A percentile compares a stretch with the other conserved stretches of the same genome.
Evolutionary conservation across 1,140 invertebrate genomes (phyloP).

Genomic region (Scaptomyza montana): DNA sequence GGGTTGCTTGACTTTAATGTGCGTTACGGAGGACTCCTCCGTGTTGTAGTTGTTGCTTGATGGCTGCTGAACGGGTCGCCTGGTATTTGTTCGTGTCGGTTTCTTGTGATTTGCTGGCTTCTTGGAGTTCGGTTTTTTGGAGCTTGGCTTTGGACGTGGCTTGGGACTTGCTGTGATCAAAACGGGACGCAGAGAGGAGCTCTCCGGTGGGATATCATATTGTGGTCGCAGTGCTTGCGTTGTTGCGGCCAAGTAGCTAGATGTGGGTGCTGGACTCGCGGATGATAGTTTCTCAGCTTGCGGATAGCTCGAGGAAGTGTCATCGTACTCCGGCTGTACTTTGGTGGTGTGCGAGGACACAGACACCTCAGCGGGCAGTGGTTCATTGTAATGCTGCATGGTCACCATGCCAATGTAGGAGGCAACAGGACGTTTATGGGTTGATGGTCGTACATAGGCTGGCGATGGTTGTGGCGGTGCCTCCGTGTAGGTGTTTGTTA

Average conservation of each 20-base stretch:
- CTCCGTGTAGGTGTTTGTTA: constrained; percentile 55
- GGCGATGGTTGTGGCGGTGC: constrained; percentile 50
- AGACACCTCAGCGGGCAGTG: constrained; percentile 69
- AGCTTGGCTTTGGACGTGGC: constrained; percentile 57
- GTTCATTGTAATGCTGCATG: constrained; percentile 68
- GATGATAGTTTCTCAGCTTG: constrained; percentile 30
- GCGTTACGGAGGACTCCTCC: constrained; percentile 53
- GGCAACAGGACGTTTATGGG: constrained; percentile 64
- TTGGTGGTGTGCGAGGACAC: constrained; percentile 80
- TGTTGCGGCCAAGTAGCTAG: constrained; percentile 34
- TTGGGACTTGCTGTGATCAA: constrained; percentile 64
- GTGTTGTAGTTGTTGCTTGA: constrained; percentile 34
- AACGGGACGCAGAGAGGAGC: constrained; percentile 57
- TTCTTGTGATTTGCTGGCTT: constrained; percentile 28
- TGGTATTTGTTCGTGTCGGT: constrained; percentile 39
- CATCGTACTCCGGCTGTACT: constrained; percentile 62
- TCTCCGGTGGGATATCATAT: constrained; percentile 34
- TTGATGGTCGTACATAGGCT: constrained; percentile 58
- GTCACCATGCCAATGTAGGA: constrained; percentile 77
- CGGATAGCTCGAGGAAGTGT: constrained; percentile 47
- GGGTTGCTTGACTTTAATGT: constrained; percentile 63
- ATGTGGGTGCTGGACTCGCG: constrained; percentile 37
- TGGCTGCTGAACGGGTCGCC: constrained; percentile 39
- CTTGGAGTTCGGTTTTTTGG: constrained; percentile 35
- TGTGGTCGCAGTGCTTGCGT: constrained; percentile 54